Evolutionary conservation across 2,797 vertebrate genomes (phyloP).

Genomic region (Hirundo rustica): DNA sequence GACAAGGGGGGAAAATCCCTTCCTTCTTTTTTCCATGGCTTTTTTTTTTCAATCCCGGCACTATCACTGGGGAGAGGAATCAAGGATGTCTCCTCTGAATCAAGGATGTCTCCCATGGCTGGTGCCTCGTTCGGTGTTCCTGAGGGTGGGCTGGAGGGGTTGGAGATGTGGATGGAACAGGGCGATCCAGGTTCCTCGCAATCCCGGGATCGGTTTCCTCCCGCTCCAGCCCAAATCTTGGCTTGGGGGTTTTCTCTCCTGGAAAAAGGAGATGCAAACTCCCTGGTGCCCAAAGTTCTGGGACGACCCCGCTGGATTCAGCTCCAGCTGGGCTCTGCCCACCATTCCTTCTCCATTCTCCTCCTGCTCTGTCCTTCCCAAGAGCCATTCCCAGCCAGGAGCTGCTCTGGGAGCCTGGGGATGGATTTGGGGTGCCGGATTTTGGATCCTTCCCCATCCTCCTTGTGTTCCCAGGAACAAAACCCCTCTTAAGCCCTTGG

Average conservation of each 20-base stretch:
- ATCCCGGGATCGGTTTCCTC: background rate
- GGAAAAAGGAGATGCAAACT: background rate
- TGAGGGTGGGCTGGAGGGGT: background rate
- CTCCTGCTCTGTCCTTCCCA: background rate
- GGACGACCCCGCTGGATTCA: fast-evolving
- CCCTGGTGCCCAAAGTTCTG: fast-evolving
- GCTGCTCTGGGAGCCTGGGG: background rate
- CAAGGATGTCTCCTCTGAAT: background rate
- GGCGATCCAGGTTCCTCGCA: fast-evolving
- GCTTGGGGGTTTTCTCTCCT: background rate
- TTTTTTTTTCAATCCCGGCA: background rate
- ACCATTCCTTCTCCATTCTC: background rate
- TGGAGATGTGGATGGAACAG: background rate
- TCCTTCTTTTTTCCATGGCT: background rate
- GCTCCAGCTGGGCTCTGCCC: background rate
- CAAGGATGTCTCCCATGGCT: background rate
- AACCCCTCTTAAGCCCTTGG: background rate
- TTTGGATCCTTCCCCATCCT: background rate
- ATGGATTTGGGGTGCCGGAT: fast-evolving
- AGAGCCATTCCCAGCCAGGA: fast-evolving
- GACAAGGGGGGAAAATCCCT: background rate
- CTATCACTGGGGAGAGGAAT: background rate
- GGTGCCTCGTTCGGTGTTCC: background rate
- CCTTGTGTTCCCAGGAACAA: background rate
- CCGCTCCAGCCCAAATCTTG: background rate